Base-by-base conservation (phyloP, 2,113 vertebrate genomes). In the Archocentrus centrarchus region DNA sequence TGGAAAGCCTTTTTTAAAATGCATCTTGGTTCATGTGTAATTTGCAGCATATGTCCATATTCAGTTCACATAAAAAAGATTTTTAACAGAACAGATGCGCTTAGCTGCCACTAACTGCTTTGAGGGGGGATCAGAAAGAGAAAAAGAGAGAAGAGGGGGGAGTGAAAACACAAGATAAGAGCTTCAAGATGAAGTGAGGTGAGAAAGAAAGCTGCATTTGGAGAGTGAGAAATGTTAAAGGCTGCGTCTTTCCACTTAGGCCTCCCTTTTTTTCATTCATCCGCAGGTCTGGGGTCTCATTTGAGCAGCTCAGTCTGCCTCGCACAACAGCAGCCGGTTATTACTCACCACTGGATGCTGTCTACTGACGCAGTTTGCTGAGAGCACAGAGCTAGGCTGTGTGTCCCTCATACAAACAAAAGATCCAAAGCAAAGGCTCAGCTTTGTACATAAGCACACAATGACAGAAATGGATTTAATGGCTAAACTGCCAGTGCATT, bases 311-410 rank as follows among this genome's bases (percentile, higher is more conserved):
- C 7, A 10, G 53, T 75, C 55, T 73, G 68, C 59, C 32, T 37
- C 4, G 59, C 17, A 44, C 47, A 9, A 73, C 5, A 17, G 22
- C 77, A 86, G 83, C 20, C 4, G 1, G 55, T 89, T 80, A 79
- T 75, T 79, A 70, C 82, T 81, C 88, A 27, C 80, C 44, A 20
- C 83, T 86, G 88, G 80, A 86, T 75, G 39, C 63, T 30, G 80
- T 79, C 59, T 64, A n/a, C 83, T 87, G 86, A 90, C 77, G 83
- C 91, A 89, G 68, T 78, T 81, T 35, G 47, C 80, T 37, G 64
- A 81, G 53, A 87, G 39, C 63, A 77, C 44, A 78, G 78, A 79
- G 11, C 18, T 2, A 39, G 53, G 77, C n/a, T 2, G 6, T 10
- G 11, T 73, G 18, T 57, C 68, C 15, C 32, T 57, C 39, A 77